Evolutionary conservation across 2,888 invertebrate species (phyloP), one percentile per base, ranked within the genome.

Genomic region (Diaprepes abbreviatus): DNA sequence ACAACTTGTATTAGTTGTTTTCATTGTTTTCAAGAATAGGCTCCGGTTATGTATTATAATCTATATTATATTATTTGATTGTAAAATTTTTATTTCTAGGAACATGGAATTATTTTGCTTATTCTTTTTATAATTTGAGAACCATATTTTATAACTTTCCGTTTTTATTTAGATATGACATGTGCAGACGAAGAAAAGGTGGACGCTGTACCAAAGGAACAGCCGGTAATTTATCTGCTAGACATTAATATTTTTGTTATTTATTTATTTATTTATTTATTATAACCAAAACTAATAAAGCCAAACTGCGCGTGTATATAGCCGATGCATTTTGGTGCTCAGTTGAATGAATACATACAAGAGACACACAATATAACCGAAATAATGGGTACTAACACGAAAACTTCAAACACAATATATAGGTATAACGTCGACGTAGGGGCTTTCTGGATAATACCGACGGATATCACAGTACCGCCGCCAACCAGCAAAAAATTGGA

Each of bases 151-250:
- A 60, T 48, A 12, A 1, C n/a, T 52, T 69, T 70, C 31, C 33
- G 57, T 66, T 60, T 66, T 50, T 70, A 74, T 81, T 70, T 92
- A 96, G 96, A 93, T 95, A 96, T 88, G 96, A 96, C 92, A 96
- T 96, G 96, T 96, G 96, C 90, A 93, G 96, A 83, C 91, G 95
- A 85, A 91, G 95, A 87, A 95, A 95, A 90, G 96, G 95, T 88
- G 96, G 96, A 86, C 93, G 95, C 88, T 96, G 96, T 90, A 96
- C 96, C 84, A 95, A 96, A 91, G 96, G 96, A 92, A 96, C 96
- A 86, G 96, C 96, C 88, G 96, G 96, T 96, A 95, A 92, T 79
- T 79, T 28, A 50, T 43, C 14, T 38, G 48, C 50, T 50, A 28
- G 28, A 28, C 28, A 33, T 54, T 72, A 68, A 73, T 52, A 62